These are phyloP conservation scores for Pollachius pollachius DNA, from an alignment of 2,113 vertebrate species.

Conservation along the genomic window DNA sequence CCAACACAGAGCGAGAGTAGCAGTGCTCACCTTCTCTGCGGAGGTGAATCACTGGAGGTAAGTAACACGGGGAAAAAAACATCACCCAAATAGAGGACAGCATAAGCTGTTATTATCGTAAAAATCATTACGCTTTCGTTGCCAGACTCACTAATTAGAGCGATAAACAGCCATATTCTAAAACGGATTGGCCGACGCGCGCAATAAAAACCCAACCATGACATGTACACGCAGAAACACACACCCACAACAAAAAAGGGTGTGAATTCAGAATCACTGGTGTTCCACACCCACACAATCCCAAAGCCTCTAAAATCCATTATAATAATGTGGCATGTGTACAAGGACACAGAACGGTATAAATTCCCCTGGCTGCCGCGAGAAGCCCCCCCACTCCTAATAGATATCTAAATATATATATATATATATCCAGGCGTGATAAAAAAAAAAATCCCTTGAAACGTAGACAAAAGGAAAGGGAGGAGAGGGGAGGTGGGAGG, in stretches of 20 bases:
- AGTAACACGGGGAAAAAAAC: slow-evolving; percentile 35
- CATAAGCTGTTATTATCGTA: slow-evolving; percentile 70
- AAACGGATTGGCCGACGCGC: slow-evolving; percentile 51
- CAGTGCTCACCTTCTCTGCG: slow-evolving; percentile 63
- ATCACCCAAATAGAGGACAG: slow-evolving; percentile 54
- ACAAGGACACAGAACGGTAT: slow-evolving; percentile 23
- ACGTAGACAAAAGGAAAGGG: slow-evolving; percentile 47
- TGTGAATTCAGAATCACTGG: slow-evolving; percentile 7
- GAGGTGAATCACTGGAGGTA: slow-evolving; percentile 30
- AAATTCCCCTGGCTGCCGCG: slow-evolving; percentile 48
- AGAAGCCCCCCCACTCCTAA: slow-evolving; percentile 55
- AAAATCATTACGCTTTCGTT: slow-evolving; percentile 73
- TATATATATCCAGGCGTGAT: background rate
- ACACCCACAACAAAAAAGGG: slow-evolving; percentile 16
- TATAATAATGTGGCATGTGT: slow-evolving; percentile 39
- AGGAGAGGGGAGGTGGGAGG: slow-evolving; percentile 11
- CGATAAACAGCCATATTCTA: slow-evolving; percentile 66
- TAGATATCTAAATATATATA: slow-evolving; percentile 48
- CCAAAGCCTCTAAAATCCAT: slow-evolving; percentile 44
- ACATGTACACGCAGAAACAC: slow-evolving; percentile 43
- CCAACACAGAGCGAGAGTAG: slow-evolving; percentile 37
- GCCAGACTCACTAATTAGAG: slow-evolving; percentile 70
- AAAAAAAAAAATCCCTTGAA: slow-evolving; percentile 34
- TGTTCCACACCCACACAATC: slow-evolving; percentile 40
- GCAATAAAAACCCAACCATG: slow-evolving; percentile 42